A percentile compares a stretch with the other conserved stretches of the same genome.
Conservation (phyloP, 2,888 invertebrate genomes). For the Laspeyria flexula region DNA sequence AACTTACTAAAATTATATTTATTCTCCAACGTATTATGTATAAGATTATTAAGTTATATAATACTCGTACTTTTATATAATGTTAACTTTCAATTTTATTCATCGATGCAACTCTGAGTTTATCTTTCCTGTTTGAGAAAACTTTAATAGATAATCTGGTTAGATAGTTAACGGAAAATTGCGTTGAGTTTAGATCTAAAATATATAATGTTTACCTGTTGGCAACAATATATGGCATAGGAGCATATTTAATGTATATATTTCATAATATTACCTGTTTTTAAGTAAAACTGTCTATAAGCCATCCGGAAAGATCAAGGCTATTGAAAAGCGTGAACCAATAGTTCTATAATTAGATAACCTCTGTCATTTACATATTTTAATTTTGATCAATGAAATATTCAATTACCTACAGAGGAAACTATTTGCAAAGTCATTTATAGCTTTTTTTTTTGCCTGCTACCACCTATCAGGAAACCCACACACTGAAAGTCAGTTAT, state of each 20-base stretch:
- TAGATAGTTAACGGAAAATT: slow-evolving; percentile 2
- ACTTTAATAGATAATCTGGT: slow-evolving; percentile 3
- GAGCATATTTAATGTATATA: not conserved
- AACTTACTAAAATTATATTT: not conserved
- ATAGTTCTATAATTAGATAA: not conserved
- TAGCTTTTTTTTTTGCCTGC: not conserved
- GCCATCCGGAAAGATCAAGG: slow-evolving; percentile 1
- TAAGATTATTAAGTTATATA: not conserved
- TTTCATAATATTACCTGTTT: not conserved
- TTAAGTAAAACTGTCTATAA: not conserved
- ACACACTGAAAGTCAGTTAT: no score
- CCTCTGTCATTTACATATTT: not conserved
- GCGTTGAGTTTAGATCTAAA: not conserved
- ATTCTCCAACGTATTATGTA: not conserved
- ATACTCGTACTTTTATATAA: not conserved
- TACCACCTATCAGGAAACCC: no score
- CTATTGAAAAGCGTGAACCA: not conserved
- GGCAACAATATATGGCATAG: not conserved
- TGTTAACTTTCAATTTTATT: slow-evolving; percentile 7
- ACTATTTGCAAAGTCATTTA: not conserved
- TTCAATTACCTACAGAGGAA: not conserved
- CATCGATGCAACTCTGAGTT: not conserved
- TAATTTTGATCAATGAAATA: not conserved
- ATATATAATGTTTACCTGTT: not conserved
- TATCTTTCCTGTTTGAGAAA: not conserved